Percentiles rank a stretch among this genome's conserved stretches.
phyloP scores from a whole-genome alignment of 2,113 vertebrate genomes.

The Nettapus auritus region DNA sequence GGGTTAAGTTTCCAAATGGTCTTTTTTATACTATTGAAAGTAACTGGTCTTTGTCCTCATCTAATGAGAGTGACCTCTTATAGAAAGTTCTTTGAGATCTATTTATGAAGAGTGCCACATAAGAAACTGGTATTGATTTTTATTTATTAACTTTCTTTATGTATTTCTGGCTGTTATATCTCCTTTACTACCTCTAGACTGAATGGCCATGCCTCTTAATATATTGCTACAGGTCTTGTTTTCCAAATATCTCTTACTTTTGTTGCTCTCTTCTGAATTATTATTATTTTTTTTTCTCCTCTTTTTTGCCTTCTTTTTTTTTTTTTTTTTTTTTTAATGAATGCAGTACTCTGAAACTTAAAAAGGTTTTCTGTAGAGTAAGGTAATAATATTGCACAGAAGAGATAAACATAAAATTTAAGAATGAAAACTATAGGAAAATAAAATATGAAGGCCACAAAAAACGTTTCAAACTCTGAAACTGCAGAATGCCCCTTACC shows the following conservation, averaged over 20 bases:
- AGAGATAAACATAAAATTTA: not conserved
- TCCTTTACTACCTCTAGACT: not conserved
- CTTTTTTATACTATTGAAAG: not conserved
- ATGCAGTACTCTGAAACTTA: not conserved
- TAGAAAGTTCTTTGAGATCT: not conserved
- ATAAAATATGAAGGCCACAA: not conserved
- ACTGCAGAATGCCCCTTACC: not conserved
- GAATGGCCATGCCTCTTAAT: not conserved
- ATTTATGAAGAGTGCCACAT: not conserved
- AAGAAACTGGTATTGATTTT: constrained; percentile 1
- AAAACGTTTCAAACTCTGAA: not conserved
- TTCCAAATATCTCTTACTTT: not conserved
- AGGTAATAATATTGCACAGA: not conserved
- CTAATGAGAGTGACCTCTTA: not conserved
- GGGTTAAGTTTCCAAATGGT: not conserved
- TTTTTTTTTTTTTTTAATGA: not conserved
- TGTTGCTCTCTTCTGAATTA: not conserved
- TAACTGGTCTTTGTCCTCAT: not conserved
- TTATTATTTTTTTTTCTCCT: not conserved
- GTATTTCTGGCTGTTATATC: not conserved
- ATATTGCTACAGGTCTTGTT: not conserved
- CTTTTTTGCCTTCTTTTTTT: not conserved
- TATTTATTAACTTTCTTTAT: constrained; percentile 3
- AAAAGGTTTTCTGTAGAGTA: not conserved
- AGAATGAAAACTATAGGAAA: not conserved